Evolutionary conservation across 2,888 invertebrate genomes (phyloP).

Genomic region (Pseudococcus viburni): DNA sequence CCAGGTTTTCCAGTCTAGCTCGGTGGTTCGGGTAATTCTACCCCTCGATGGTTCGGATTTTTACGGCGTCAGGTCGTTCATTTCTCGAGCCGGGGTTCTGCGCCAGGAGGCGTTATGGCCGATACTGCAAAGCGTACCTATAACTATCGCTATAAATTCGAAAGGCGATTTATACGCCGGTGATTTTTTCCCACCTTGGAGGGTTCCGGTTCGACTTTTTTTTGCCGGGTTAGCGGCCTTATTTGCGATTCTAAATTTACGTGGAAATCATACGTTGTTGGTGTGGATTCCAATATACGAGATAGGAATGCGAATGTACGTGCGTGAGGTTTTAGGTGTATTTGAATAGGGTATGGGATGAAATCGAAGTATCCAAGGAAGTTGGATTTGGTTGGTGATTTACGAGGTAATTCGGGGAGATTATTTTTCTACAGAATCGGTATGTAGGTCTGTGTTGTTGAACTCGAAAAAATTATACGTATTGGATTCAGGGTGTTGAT

Average conservation of each 20-base stretch:
- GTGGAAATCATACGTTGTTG: neutral
- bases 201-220: neutral
- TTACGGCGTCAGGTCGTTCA: neutral
- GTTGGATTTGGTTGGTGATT: too few species aligned
- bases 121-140: neutral
- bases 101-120: neutral
- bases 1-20: neutral
- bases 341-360: neutral
- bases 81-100: neutral
- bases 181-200: neutral
- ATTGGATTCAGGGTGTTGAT: too few species aligned
- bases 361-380: too few species aligned
- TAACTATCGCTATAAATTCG: conserved; percentile 34
- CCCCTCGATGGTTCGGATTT: neutral
- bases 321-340: neutral
- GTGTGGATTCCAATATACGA: conserved; percentile 1
- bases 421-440: too few species aligned
- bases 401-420: too few species aligned
- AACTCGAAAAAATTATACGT: too few species aligned
- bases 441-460: too few species aligned
- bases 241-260: neutral
- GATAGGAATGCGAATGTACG: neutral
- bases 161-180: neutral
- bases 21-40: neutral
- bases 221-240: neutral